Evolutionary conservation across 2,797 vertebrate genomes (phyloP), one percentile per base, ranked within the genome.

Genomic region (Diplodus sargus): DNA sequence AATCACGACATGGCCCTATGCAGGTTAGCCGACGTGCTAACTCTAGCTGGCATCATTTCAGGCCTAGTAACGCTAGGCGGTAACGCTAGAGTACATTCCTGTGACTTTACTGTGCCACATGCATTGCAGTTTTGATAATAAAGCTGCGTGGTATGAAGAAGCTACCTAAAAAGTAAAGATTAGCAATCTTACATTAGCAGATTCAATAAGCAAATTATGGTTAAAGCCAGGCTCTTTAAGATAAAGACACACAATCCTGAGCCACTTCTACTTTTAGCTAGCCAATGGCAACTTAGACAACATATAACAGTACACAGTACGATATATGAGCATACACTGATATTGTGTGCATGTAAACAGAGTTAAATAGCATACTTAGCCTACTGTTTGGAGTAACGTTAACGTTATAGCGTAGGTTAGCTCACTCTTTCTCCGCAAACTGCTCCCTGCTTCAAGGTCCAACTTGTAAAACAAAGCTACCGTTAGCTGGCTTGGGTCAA

Each of bases 11-110:
- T 18, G 60, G 52, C 42, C 22, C 64, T n/a, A 1, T 12, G 22
- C 1, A 52, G 9, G 28, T 64, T 83, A 89, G 81, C 85, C 3
- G 5, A 0, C n/a, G 1, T 54, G 85, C 88, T 83, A 86, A 39
- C 56, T 16, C 9, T 42, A 63, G 76, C 69, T 12, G 1, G 1
- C 42, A 34, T 5, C 0, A 34, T 39, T 3, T 5, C 11, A 70
- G 51, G 68, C 79, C 74, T 52, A 2, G 10, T 52, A 25, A 25
- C 25, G 25, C 25, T 25, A 2, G 10, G 20, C 7, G 11, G 28
- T 4, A 34, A 45, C 60, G 7, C 5, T 39, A 9, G 1, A 23
- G 0, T 30, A 10, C 1, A 25, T 9, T 4, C 1, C 0, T 7
- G 25, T 14, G 0, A 18, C 49, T 70, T 56, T 11, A 42, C 2